Evolutionary conservation across 2,797 vertebrate species (phyloP), one percentile per base, ranked within the genome.

Genomic region (Austrolebias charrua): DNA sequence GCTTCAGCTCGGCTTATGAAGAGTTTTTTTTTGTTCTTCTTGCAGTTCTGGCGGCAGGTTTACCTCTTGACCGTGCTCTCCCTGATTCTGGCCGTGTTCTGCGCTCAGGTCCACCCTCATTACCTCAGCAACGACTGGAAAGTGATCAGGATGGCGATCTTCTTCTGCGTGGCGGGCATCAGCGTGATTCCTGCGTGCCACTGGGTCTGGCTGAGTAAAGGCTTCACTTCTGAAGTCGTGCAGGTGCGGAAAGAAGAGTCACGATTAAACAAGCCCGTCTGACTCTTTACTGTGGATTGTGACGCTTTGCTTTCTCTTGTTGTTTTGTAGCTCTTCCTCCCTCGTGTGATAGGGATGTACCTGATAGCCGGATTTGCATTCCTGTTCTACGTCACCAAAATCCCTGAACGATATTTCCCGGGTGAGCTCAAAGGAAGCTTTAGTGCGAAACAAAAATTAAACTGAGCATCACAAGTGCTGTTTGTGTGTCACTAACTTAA

Each of bases 391-490:
- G 91, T 96, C 91, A 97, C 96, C 84, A 99, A 99, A 93, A 95
- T 99, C 76, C 97, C 97, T 47, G 98, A 99, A 79, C 93, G 97
- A 59, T 99, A 95, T 82, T 99, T 99, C 80, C 97, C 98, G 89
- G 98, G 98, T 98, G 84, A 81, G 92, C n/a, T 68, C 48, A 0
- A 15, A 0, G 12, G 4, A 31, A 48, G 40, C 38, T 54, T 5
- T 18, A 6, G 13, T 24, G 3, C 11, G 19, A 35, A 16, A 19
- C 33, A 19, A 2, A 38, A 16, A 53, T n/a, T 6, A 15, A 51
- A 15, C 7, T 7, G 14, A 51, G 29, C 31, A 51, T 31, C 44
- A 45, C 6, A 45, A n/a, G 16, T 45, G 7, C 9, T 9, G 3
- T 38, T 9, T 9, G 5, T 38, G 35, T 38, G 9, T 38, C 38